phyloP scores from a whole-genome alignment of 2,888 invertebrate genomes.

The Ophioninae sp. region DNA sequence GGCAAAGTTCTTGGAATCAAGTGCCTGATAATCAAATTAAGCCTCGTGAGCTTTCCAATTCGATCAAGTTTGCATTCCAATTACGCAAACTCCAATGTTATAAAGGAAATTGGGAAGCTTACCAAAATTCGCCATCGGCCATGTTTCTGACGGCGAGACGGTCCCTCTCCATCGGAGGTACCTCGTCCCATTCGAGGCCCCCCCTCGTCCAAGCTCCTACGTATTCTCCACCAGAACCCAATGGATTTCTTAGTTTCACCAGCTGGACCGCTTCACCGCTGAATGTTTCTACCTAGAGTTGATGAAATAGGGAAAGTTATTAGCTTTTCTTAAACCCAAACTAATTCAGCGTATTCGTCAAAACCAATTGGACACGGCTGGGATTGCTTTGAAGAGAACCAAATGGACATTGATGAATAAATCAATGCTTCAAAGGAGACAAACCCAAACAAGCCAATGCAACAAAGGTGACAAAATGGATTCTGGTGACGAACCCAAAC shows the following conservation, averaged over 20 bases:
- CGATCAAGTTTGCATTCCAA: no score
- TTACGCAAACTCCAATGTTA: no score
- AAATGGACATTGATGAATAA: no score
- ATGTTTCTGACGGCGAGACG: conserved; percentile 86
- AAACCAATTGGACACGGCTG: no score
- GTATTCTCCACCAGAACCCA: conserved; percentile 85
- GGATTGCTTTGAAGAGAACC: no score
- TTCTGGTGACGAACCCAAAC: no score
- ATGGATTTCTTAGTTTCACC: conserved; percentile 87
- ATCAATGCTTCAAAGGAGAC: no score
- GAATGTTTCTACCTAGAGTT: conserved; percentile 86
- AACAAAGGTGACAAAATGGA: no score
- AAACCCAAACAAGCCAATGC: no score
- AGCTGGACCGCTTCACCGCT: conserved; percentile 87
- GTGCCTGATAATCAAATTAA: not conserved
- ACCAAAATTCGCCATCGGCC: conserved; percentile 89
- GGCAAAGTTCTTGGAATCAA: not conserved
- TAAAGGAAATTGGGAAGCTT: conserved; percentile 51
- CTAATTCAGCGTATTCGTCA: no score
- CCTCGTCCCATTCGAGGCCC: conserved; percentile 89
- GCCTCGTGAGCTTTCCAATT: no score
- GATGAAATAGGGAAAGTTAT: conserved; percentile 6
- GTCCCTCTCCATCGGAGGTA: conserved; percentile 88
- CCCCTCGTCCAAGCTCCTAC: conserved; percentile 87
- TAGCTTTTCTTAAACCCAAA: not conserved